Evolutionary conservation across 2,113 vertebrate genomes (phyloP).

Genomic region (Paraplagusia blochii): DNA sequence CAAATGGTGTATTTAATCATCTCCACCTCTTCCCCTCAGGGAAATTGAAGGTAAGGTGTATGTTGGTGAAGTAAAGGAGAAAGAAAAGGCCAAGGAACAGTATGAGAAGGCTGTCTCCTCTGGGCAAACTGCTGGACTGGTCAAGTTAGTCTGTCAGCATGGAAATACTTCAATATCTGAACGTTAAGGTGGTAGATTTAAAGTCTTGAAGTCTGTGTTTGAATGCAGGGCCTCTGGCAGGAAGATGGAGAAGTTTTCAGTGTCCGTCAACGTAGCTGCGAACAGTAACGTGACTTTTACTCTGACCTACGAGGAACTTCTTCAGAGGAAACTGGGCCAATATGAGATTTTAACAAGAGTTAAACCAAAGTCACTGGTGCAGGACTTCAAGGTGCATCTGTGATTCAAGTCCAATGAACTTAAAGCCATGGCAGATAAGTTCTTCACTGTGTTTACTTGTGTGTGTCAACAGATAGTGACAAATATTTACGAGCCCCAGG

Average conservation of each 20-base stretch:
- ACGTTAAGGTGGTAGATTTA: no score
- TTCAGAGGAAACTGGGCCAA: conserved; percentile 81
- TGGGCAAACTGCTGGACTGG: conserved; percentile 85
- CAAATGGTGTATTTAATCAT: not conserved
- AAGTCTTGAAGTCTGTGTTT: conserved; percentile 2
- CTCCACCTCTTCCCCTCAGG: conserved; percentile 71
- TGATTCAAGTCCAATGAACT: not conserved
- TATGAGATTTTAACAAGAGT: conserved; percentile 89
- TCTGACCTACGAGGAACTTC: conserved; percentile 88
- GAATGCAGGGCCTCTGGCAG: conserved; percentile 78
- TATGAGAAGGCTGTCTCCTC: conserved; percentile 85
- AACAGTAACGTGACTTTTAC: conserved; percentile 82
- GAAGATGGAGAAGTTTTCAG: conserved; percentile 90
- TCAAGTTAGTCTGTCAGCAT: conserved; percentile 77
- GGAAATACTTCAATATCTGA: not conserved
- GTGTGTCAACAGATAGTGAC: conserved; percentile 80
- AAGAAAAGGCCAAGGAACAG: conserved; percentile 84
- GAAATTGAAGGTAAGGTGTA: conserved; percentile 81
- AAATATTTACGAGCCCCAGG: conserved; percentile 88
- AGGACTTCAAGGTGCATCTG: conserved; percentile 61
- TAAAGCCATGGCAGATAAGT: not conserved
- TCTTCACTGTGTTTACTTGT: conserved; percentile 13
- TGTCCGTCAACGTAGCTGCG: conserved; percentile 84
- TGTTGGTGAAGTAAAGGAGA: conserved; percentile 87
- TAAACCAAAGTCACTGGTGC: conserved; percentile 85